phyloP scores from a whole-genome alignment of 2,888 invertebrate species.

The Cybosia mesomella region DNA sequence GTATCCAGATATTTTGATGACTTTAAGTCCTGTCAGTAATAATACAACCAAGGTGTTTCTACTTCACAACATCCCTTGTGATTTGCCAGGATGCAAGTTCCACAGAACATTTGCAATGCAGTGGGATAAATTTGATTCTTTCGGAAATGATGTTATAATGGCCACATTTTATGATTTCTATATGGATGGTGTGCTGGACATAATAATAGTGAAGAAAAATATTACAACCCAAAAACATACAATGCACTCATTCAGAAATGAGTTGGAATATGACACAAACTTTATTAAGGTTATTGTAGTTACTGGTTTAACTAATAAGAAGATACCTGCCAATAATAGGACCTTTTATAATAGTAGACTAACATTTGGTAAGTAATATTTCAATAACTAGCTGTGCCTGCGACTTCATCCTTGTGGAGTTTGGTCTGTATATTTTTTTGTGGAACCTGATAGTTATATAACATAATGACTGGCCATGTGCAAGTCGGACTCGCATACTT shows the following conservation, averaged over 20 bases:
- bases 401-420: too few species aligned
- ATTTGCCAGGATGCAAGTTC: slow-evolving; percentile 87
- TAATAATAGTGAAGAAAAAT: slow-evolving; percentile 91
- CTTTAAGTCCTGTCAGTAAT: slow-evolving; percentile 84
- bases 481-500: too few species aligned
- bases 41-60: slow-evolving; percentile 89
- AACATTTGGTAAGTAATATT: slow-evolving; percentile 89
- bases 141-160: slow-evolving; percentile 91
- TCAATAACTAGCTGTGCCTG: too few species aligned
- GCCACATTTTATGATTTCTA: slow-evolving; percentile 97
- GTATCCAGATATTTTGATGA: slow-evolving; percentile 96
- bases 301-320: slow-evolving; percentile 92
- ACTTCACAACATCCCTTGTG: slow-evolving; percentile 93
- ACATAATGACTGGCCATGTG: too few species aligned
- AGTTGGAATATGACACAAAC: slow-evolving; percentile 96
- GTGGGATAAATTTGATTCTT: slow-evolving; percentile 91
- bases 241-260: slow-evolving; percentile 94
- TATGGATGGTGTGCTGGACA: slow-evolving; percentile 97
- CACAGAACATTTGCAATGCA: slow-evolving; percentile 92
- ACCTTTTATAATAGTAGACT: slow-evolving; percentile 91
- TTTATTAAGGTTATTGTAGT: slow-evolving; percentile 98
- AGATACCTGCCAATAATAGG: slow-evolving; percentile 90
- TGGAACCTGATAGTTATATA: too few species aligned
- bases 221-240: slow-evolving; percentile 81
- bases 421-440: too few species aligned